Evolutionary conservation across 2,888 invertebrate genomes (phyloP).

Genomic region (Callyntrura sp.): DNA sequence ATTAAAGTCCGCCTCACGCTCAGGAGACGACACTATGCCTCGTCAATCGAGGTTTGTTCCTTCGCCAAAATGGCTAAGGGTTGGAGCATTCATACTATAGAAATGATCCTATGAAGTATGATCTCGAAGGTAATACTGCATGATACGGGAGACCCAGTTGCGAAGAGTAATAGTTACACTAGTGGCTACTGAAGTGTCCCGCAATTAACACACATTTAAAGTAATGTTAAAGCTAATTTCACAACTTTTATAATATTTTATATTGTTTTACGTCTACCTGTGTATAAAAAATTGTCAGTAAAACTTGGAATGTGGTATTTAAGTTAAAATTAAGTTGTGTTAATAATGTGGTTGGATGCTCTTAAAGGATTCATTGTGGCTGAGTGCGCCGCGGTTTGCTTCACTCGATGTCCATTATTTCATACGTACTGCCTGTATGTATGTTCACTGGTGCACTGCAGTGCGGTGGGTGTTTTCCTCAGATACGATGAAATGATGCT

Average conservation of each 20-base stretch:
- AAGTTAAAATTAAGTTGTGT: too few relatives aligned
- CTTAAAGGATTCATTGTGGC: too few relatives aligned
- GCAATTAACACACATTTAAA: neutral
- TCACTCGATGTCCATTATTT: neutral
- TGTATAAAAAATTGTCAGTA: too few relatives aligned
- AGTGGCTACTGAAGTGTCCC: neutral
- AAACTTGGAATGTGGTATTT: too few relatives aligned
- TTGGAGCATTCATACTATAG: constrained; percentile 72
- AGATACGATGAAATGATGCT: too few relatives aligned
- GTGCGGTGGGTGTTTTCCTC: too few relatives aligned
- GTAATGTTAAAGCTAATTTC: neutral
- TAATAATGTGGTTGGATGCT: too few relatives aligned
- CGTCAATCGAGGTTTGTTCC: constrained; percentile 83
- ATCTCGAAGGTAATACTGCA: constrained; percentile 58
- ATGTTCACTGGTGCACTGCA: too few relatives aligned
- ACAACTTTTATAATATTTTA: neutral
- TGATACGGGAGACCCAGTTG: neutral
- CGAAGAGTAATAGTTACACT: neutral
- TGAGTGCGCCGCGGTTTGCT: too few relatives aligned
- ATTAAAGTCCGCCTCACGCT: constrained; percentile 74
- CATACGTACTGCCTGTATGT: neutral
- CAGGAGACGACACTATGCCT: constrained; percentile 80
- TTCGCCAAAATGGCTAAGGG: constrained; percentile 83
- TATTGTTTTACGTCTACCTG: too few relatives aligned
- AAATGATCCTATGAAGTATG: constrained; percentile 78